These are phyloP conservation scores for Trachelus stipa DNA, from an alignment of 2,888 invertebrate species.

Conservation along the genomic window DNA sequence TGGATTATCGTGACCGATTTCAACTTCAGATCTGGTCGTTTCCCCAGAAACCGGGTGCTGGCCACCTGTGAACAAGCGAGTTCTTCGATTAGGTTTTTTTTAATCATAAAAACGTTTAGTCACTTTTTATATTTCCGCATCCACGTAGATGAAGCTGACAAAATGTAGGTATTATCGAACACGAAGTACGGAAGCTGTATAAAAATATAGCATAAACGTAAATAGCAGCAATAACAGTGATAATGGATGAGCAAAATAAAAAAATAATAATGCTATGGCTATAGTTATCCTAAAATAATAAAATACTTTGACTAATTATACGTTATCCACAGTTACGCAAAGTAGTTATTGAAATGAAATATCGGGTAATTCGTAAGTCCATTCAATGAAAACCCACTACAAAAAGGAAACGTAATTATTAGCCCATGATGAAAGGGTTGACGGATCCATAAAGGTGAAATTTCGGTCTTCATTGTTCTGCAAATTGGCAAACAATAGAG, in stretches of 20 bases:
- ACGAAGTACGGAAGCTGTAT: not conserved
- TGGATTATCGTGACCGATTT: slow-evolving; percentile 91
- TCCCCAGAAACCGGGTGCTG: slow-evolving; percentile 84
- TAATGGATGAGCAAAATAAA: not conserved
- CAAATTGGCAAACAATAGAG: not conserved
- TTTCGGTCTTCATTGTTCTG: not conserved
- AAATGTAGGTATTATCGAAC: not conserved
- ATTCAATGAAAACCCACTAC: not conserved
- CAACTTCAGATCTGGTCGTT: slow-evolving; percentile 82
- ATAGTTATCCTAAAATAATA: not conserved
- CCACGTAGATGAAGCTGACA: not conserved
- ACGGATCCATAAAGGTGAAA: not conserved
- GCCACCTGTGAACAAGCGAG: slow-evolving; percentile 71
- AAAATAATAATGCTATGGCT: not conserved
- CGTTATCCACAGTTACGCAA: not conserved
- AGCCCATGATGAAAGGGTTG: not conserved
- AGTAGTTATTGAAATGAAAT: not conserved
- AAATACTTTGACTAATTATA: not conserved
- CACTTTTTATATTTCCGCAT: not conserved
- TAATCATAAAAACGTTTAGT: not conserved
- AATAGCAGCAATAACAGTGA: not conserved
- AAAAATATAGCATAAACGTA: not conserved
- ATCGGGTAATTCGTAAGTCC: too few species aligned
- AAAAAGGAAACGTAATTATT: not conserved
- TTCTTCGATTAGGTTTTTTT: not conserved